Base-by-base conservation (phyloP, 2,888 invertebrate species). In the Caenorhabditis drosophilae region DNA sequence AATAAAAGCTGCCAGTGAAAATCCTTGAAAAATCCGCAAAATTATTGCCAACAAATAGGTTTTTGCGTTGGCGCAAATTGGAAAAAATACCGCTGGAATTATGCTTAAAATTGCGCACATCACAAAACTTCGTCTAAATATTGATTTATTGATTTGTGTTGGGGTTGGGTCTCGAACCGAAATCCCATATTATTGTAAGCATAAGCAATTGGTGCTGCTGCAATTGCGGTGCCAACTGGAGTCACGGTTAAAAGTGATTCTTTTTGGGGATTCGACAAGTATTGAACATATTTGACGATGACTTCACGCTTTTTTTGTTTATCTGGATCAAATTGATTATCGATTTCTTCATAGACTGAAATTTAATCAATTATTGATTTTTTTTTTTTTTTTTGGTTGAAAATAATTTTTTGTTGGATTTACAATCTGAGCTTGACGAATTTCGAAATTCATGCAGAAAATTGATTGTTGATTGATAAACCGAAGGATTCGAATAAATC, bases 381-480 rank as follows among this genome's bases (percentile, higher is more conserved):
- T 31, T 16, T 6, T n/a, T 4, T 44, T 25, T 25, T 26, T 41
- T 41, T 20, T 11, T n/a, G n/a, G 9, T 36, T 36, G n/a, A 9
- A 36, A 36, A 36, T 11, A 15, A 15, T 36, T 12, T 46, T 55
- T 55, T 55, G 47, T 40, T 20, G 16, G 27, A 61, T 54, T 41
- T 36, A 75, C 75, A 72, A 48, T 75, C 75, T 12, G 57, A 55
- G 36, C 47, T 63, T 1, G 75, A 75, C 31, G 58, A 63, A 45
- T 75, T 75, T 26, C 69, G 60, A 34, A 67, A 75, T 9, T 70
- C 64, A 53, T 75, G 73, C 40, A 75, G 60, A 41, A 66, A 70
- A 16, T 67, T 75, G 50, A 73, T 66, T 1, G 75, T 73, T 25
- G 73, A 67, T 35, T 73, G 70, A 45, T 66, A 73, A 45, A 70